A percentile compares a stretch with the other conserved stretches of the same genome.
These are phyloP conservation scores for Choristoneura fumiferana DNA, from an alignment of 1,140 invertebrate genomes.

Conservation along the genomic window DNA sequence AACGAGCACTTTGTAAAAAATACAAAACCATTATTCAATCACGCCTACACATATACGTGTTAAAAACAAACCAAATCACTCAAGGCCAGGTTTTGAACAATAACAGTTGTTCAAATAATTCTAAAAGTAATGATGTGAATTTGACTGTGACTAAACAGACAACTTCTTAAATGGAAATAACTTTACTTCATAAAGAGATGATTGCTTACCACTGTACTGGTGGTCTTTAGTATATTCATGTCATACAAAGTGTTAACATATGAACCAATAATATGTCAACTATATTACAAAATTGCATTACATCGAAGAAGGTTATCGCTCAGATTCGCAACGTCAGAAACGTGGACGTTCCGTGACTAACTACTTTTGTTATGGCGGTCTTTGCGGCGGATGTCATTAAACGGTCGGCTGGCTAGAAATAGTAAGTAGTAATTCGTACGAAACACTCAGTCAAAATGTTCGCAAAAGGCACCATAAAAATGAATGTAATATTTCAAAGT, in stretches of 20 bases:
- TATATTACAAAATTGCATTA: slow-evolving; percentile 1
- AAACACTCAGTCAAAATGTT: background rate
- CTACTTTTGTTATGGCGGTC: slow-evolving; percentile 12
- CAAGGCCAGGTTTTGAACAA: too few species aligned
- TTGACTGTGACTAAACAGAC: slow-evolving; percentile 8
- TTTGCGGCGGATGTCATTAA: slow-evolving; percentile 25
- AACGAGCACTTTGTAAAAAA: too few species aligned
- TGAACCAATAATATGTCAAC: background rate
- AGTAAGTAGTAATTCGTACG: background rate
- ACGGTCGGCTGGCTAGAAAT: slow-evolving; percentile 22
- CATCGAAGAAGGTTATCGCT: background rate
- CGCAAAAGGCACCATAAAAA: too few species aligned
- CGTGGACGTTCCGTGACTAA: slow-evolving; percentile 13
- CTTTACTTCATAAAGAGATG: background rate
- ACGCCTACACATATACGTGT: too few species aligned
- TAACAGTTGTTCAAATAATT: background rate
- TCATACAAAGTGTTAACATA: background rate
- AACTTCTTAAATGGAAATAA: slow-evolving; percentile 7
- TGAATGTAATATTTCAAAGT: too few species aligned
- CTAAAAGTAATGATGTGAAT: background rate
- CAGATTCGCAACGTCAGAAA: slow-evolving; percentile 15
- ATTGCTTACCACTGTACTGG: background rate
- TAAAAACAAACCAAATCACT: too few species aligned
- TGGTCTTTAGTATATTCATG: slow-evolving; percentile 8
- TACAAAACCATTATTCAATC: too few species aligned